Evolutionary conservation across 2,888 invertebrate species (phyloP), one percentile per base, ranked within the genome.

Genomic region (Tiliacea aurago): DNA sequence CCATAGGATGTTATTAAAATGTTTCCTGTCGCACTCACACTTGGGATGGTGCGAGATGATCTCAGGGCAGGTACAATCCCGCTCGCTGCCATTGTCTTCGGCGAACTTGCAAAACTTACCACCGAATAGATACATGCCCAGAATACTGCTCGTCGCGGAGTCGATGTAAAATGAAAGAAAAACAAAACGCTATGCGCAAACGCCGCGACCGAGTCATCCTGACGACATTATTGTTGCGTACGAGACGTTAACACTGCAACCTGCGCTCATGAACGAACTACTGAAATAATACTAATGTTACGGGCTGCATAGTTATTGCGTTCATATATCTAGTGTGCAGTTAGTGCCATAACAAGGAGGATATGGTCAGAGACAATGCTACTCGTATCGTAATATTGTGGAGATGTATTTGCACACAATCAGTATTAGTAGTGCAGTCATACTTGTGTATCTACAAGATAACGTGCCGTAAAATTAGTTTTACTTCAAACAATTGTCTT

Each of bases 71-170:
- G 98, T 98, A 97, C 99, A 99, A 97, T 98, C 98, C 95, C 98
- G 97, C 96, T 97, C 97, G 95, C 96, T 96, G 96, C 98, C 98
- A 94, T 97, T 97, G 95, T 98, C 98, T 97, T 99, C 98, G 97
- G 98, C 97, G 97, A 98, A 98, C 98, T 98, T 99, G 98, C 99
- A 99, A 98, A 99, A 99, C 98, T 99, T 99, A 98, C 99, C 99
- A 97, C 99, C 99, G 97, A 99, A 99, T 97, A 99, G 98, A 97
- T 99, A 99, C 99, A 99, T 99, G 97, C 99, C 99, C 97, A 99
- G 98, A 97, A 99, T 99, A 98, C 99, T 99, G 98, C 96, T 96
- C 97, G 95, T 90, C 89, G 94, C 86, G 93, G 89, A 92, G 91
- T 92, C 94, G 94, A 95, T 95, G 95, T 93, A 92, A 94, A 96